Conservation (phyloP, 2,797 vertebrate species). For the Halcyon badia region DNA sequence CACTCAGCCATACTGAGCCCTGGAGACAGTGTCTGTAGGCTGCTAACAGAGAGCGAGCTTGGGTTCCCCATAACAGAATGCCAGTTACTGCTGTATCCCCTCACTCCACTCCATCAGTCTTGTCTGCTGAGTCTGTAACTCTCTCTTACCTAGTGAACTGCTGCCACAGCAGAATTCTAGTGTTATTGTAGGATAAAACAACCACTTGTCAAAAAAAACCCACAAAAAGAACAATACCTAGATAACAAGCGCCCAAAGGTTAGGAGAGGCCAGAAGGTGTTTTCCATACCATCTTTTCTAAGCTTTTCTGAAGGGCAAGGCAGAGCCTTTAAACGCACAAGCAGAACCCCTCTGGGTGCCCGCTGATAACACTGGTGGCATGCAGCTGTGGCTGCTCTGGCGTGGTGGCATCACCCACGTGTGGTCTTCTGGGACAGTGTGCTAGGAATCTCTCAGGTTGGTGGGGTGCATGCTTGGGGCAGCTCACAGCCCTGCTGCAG, state of each 20-base stretch:
- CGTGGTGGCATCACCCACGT: not conserved
- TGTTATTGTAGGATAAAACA: not conserved
- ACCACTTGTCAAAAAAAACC: not conserved
- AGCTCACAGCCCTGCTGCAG: not conserved
- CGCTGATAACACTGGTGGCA: not conserved
- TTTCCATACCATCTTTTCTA: not conserved
- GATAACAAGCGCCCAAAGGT: not conserved
- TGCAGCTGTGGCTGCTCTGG: rapidly evolving
- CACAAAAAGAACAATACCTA: not conserved
- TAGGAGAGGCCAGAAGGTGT: not conserved
- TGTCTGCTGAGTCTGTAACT: not conserved
- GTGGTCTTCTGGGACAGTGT: rapidly evolving
- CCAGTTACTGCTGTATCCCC: not conserved
- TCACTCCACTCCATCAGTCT: not conserved
- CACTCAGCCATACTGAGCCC: not conserved
- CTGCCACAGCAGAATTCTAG: not conserved
- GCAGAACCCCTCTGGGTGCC: rapidly evolving
- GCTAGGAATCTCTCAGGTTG: not conserved
- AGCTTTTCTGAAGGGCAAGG: not conserved
- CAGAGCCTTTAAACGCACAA: not conserved
- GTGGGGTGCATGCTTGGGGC: not conserved
- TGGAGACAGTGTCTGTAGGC: not conserved
- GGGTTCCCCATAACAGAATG: not conserved
- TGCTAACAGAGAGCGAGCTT: not conserved
- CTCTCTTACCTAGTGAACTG: not conserved